A percentile compares a stretch with the other conserved stretches of the same genome.
These are phyloP conservation scores for Pseudachorutes palmiensis DNA, from an alignment of 1,140 invertebrate species.

Conservation along the genomic window DNA sequence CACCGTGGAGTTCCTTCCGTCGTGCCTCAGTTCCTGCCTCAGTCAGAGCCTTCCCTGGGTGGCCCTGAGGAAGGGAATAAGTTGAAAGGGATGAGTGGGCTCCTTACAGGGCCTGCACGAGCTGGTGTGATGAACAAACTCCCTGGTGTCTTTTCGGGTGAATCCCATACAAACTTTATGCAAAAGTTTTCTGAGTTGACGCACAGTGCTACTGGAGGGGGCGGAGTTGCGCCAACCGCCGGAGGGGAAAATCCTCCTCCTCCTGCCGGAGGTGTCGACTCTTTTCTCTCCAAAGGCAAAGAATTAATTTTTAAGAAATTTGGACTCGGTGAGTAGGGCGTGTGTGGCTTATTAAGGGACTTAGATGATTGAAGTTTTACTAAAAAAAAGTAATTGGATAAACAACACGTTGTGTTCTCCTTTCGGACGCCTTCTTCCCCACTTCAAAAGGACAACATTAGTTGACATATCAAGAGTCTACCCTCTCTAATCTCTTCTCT, in stretches of 20 bases:
- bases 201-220: slow-evolving; percentile 50
- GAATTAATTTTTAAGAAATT: slow-evolving; percentile 87
- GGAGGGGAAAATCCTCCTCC: slow-evolving; percentile 17
- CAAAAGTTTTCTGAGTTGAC: slow-evolving; percentile 70
- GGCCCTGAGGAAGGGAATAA: not conserved
- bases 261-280: slow-evolving; percentile 33
- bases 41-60: slow-evolving; percentile 34
- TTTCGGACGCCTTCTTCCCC: slow-evolving; percentile 1
- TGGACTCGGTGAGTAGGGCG: slow-evolving; percentile 21
- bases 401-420: slow-evolving; percentile 6
- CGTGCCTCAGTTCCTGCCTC: slow-evolving; percentile 41
- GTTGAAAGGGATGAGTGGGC: not conserved
- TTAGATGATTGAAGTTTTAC: not conserved
- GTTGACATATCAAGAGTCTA: not conserved
- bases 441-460: not conserved
- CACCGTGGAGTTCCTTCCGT: slow-evolving; percentile 40
- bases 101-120: not conserved
- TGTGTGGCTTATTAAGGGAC: not conserved
- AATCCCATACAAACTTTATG: slow-evolving; percentile 58
- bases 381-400: not conserved
- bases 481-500: not conserved
- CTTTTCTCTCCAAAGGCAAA: slow-evolving; percentile 76
- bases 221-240: slow-evolving; percentile 46
- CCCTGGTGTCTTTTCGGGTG: slow-evolving; percentile 37
- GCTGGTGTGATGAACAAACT: slow-evolving; percentile 28